Conservation (phyloP, 2,113 vertebrate genomes). For the Podiceps cristatus region DNA sequence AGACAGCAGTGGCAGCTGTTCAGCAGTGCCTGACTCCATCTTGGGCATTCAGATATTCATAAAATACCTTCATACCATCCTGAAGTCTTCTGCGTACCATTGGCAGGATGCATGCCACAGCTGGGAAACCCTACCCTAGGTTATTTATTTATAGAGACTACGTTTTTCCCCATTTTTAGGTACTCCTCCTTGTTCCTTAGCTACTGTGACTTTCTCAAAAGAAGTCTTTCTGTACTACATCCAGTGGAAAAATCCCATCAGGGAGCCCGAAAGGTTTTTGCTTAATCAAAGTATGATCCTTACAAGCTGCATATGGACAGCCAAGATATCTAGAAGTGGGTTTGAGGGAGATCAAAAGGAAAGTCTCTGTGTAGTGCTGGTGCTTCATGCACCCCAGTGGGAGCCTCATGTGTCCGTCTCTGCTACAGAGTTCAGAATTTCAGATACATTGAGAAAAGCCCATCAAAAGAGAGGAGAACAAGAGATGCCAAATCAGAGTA, state of each 20-base stretch:
- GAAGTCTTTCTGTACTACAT: accelerated
- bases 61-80: background rate
- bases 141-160: background rate
- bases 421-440: background rate
- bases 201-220: background rate
- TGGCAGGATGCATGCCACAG: background rate
- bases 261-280: background rate
- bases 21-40: background rate
- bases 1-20: background rate
- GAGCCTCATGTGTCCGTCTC: accelerated
- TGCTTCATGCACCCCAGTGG: background rate
- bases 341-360: background rate
- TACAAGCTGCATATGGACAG: background rate
- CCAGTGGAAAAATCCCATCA: background rate
- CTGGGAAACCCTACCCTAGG: background rate
- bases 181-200: background rate
- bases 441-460: background rate
- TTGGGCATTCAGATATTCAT: background rate
- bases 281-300: background rate
- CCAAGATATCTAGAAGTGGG: background rate
- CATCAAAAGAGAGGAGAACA: background rate
- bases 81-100: background rate
- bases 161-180: background rate
- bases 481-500: background rate
- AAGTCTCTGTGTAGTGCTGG: background rate